These are phyloP conservation scores for Ectemnius cavifrons DNA, from an alignment of 2,888 invertebrate genomes.

Conservation along the genomic window DNA sequence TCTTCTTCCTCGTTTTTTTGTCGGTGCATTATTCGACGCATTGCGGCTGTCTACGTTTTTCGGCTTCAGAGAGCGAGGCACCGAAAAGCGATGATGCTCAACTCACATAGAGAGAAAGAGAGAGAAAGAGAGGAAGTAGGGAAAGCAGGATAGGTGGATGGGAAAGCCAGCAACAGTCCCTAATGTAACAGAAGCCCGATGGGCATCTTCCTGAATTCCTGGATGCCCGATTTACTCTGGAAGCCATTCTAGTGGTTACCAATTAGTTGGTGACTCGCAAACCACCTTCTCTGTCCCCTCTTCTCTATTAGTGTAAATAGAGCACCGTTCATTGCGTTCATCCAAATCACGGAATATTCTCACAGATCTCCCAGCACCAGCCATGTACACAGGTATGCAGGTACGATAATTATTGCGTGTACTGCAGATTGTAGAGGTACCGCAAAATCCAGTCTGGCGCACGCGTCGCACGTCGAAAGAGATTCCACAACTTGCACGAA, in stretches of 20 bases:
- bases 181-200: neutral
- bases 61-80: constrained; percentile 11
- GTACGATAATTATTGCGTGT: constrained; percentile 41
- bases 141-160: too few relatives aligned
- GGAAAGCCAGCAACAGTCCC: too few relatives aligned
- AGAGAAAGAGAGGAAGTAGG: too few relatives aligned
- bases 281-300: too few relatives aligned
- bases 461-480: constrained; percentile 41
- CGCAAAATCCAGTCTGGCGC: constrained; percentile 43
- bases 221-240: neutral
- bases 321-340: too few relatives aligned
- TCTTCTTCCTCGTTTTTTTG: constrained; percentile 48
- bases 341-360: neutral
- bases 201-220: neutral
- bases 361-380: too few relatives aligned
- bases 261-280: constrained; percentile 27
- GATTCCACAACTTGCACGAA: constrained; percentile 38
- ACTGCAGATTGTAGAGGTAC: constrained; percentile 42
- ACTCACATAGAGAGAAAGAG: too few relatives aligned
- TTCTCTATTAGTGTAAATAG: neutral
- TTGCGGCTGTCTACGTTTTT: constrained; percentile 57
- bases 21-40: constrained; percentile 62
- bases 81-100: neutral
- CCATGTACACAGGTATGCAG: constrained; percentile 5
- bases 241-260: neutral